These are phyloP conservation scores for Aethes cnicana DNA, from an alignment of 2,888 invertebrate species.

Conservation along the genomic window DNA sequence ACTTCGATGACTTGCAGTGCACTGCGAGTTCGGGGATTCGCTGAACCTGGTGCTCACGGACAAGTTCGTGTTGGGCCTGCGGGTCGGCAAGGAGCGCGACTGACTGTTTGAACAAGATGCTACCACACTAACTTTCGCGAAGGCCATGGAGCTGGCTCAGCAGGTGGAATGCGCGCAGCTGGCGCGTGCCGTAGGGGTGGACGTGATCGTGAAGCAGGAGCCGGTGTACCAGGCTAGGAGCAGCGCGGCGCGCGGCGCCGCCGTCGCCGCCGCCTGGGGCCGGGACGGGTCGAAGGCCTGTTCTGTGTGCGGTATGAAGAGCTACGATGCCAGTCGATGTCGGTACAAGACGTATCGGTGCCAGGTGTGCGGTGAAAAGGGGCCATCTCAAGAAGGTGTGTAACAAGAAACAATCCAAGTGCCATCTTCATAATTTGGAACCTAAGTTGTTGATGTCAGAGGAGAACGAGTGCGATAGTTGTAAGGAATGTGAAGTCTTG, in stretches of 20 bases:
- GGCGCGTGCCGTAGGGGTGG: conserved; percentile 1
- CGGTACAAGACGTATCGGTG: conserved; percentile 18
- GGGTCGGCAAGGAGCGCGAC: conserved; percentile 20
- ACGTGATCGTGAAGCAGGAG: conserved; percentile 3
- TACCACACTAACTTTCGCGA: conserved; percentile 10
- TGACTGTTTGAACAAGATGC: conserved; percentile 25
- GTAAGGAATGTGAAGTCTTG: conserved; percentile 19
- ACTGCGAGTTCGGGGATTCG: conserved; percentile 29
- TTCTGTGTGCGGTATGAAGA: conserved; percentile 10
- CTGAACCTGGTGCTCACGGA: conserved; percentile 19
- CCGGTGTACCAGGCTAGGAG: conserved; percentile 12
- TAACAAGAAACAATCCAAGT: background rate
- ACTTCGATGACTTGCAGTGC: conserved; percentile 30
- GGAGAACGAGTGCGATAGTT: conserved; percentile 2
- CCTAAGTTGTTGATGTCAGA: background rate
- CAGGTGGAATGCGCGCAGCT: conserved; percentile 23
- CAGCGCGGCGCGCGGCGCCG: background rate
- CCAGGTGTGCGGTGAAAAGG: conserved; percentile 14
- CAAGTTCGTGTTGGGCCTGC: conserved; percentile 30
- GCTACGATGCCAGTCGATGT: conserved; percentile 8
- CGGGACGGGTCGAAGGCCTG: background rate
- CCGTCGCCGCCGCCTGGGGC: background rate
- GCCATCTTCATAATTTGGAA: background rate
- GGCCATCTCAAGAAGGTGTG: conserved; percentile 10
- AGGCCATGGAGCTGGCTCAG: conserved; percentile 32